Evolutionary conservation across 2,888 invertebrate species (phyloP).

Genomic region (Tenthredo distinguenda): DNA sequence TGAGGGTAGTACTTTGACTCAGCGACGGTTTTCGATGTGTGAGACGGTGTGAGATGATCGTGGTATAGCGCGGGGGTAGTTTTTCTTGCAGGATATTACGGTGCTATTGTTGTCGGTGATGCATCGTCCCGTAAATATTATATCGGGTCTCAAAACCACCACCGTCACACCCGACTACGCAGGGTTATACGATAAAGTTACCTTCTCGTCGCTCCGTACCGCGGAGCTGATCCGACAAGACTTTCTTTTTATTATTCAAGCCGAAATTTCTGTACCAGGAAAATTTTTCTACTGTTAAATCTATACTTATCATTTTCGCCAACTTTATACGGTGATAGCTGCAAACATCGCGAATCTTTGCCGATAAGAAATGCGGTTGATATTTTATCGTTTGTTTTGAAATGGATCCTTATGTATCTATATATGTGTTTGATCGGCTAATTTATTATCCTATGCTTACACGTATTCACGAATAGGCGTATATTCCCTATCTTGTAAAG

Average conservation of each 20-base stretch:
- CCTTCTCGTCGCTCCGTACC: neutral
- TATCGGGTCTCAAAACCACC: conserved; percentile 66
- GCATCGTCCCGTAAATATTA: conserved; percentile 77
- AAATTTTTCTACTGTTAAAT: neutral
- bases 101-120: conserved; percentile 76
- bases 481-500: neutral
- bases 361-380: neutral
- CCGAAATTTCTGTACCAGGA: neutral
- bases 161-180: neutral
- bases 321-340: neutral
- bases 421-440: neutral
- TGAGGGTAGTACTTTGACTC: conserved; percentile 61
- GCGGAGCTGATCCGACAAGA: conserved; percentile 1
- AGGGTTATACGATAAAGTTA: conserved; percentile 65
- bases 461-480: neutral
- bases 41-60: conserved; percentile 40
- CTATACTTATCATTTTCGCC: neutral
- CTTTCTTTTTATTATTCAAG: conserved; percentile 19
- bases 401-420: neutral
- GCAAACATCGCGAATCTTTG: neutral
- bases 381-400: neutral
- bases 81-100: conserved; percentile 71
- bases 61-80: conserved; percentile 58
- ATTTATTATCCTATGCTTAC: neutral
- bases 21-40: conserved; percentile 50